Evolutionary conservation across 1,140 invertebrate species (phyloP).

Genomic region (Phymastichus coffea): DNA sequence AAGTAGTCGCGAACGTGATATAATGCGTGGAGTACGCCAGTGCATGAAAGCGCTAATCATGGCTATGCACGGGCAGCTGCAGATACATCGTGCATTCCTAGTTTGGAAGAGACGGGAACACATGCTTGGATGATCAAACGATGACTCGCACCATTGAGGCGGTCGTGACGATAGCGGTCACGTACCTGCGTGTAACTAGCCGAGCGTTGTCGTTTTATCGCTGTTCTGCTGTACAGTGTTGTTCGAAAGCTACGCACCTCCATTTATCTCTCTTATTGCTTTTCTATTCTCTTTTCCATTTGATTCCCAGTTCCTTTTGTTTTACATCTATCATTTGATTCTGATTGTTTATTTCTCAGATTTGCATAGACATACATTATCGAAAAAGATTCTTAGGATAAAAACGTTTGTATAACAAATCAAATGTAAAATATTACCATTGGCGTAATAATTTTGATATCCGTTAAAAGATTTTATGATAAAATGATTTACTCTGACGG

Average conservation of each 20-base stretch:
- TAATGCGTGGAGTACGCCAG: too few relatives aligned
- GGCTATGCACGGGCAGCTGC: not conserved
- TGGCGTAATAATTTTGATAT: too few relatives aligned
- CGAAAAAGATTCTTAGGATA: too few relatives aligned
- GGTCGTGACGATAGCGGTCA: not conserved
- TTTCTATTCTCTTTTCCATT: not conserved
- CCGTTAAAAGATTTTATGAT: too few relatives aligned
- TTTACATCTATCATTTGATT: too few relatives aligned
- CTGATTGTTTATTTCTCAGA: too few relatives aligned
- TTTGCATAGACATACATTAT: too few relatives aligned
- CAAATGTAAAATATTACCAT: too few relatives aligned
- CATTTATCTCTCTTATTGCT: not conserved
- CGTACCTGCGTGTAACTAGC: not conserved
- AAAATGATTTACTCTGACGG: too few relatives aligned
- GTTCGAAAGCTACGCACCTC: not conserved
- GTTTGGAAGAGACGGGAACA: too few relatives aligned
- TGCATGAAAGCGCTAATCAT: constrained; percentile 9
- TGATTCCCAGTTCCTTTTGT: too few relatives aligned
- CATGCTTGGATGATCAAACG: constrained; percentile 27
- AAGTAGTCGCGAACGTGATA: not conserved
- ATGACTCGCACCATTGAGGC: constrained; percentile 24
- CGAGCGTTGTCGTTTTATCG: not conserved
- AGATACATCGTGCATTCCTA: constrained; percentile 5
- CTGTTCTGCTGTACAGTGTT: not conserved
- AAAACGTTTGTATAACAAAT: too few relatives aligned